phyloP scores from a whole-genome alignment of 2,888 invertebrate genomes.

The Andrena haemorrhoa region DNA sequence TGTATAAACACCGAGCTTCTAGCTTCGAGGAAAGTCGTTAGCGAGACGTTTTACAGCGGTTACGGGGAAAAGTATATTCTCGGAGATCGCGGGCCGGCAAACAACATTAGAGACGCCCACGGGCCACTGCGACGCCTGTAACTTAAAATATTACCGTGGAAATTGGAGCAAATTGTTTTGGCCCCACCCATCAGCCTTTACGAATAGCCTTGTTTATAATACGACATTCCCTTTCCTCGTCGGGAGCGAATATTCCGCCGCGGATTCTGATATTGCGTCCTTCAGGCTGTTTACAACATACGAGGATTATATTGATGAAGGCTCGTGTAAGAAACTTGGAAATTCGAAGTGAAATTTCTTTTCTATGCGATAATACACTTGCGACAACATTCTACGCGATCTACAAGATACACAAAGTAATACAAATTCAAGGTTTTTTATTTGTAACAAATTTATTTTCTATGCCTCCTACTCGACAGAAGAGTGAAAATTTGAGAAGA shows the following conservation, averaged over 20 bases:
- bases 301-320: not conserved
- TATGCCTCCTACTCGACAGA: too few relatives aligned
- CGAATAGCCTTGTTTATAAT: not conserved
- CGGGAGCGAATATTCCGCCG: too few relatives aligned
- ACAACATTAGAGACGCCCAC: not conserved
- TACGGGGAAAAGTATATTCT: constrained; percentile 5
- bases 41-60: not conserved
- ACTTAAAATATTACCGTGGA: constrained; percentile 19
- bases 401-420: not conserved
- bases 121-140: not conserved
- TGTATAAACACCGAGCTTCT: not conserved
- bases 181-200: not conserved
- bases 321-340: not conserved
- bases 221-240: too few relatives aligned
- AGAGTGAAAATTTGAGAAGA: too few relatives aligned
- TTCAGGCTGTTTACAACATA: too few relatives aligned
- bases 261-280: too few relatives aligned
- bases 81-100: not conserved
- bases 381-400: too few relatives aligned
- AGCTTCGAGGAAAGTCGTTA: constrained; percentile 11
- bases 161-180: constrained; percentile 9
- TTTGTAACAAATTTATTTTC: not conserved
- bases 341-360: not conserved
- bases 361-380: not conserved
- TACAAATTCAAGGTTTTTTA: not conserved